These are phyloP conservation scores for Neomicropteryx cornuta DNA, from an alignment of 1,140 invertebrate species.

Conservation along the genomic window DNA sequence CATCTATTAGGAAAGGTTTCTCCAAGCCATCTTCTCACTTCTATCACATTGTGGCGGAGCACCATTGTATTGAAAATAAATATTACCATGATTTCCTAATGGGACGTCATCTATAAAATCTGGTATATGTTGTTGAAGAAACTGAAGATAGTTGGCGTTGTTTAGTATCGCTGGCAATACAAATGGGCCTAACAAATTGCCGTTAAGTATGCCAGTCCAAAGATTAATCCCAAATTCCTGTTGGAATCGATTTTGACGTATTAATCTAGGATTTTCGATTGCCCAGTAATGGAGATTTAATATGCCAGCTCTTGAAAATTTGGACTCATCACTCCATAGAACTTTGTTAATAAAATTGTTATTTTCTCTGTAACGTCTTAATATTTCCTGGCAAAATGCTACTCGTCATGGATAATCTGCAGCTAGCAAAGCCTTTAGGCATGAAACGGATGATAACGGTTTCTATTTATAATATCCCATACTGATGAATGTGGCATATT, in stretches of 20 bases:
- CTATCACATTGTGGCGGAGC: slow-evolving; percentile 17
- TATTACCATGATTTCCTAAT: too few relatives aligned
- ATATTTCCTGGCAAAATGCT: slow-evolving; percentile 14
- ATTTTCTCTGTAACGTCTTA: slow-evolving; percentile 12
- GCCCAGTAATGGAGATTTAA: slow-evolving; percentile 29
- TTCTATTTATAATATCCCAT: too few relatives aligned
- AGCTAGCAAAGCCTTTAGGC: too few relatives aligned
- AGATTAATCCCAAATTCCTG: slow-evolving; percentile 24
- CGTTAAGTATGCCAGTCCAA: slow-evolving; percentile 21
- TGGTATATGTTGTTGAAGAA: too few relatives aligned
- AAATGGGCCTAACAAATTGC: slow-evolving; percentile 18
- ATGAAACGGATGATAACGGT: too few relatives aligned
- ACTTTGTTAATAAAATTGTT: slow-evolving; percentile 20
- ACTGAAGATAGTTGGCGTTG: slow-evolving; percentile 15
- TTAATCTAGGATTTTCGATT: slow-evolving; percentile 25
- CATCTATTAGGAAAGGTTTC: slow-evolving; percentile 20
- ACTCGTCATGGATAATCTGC: too few relatives aligned
- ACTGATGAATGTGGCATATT: too few relatives aligned
- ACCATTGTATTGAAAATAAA: too few relatives aligned
- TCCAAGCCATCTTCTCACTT: slow-evolving; percentile 18
- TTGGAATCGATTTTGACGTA: slow-evolving; percentile 20
- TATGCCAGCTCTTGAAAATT: slow-evolving; percentile 22
- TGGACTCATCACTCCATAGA: slow-evolving; percentile 25
- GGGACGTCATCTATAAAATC: too few relatives aligned
- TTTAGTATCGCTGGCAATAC: slow-evolving; percentile 18